Conservation (phyloP, 1,140 invertebrate genomes). For the Sarcophaga peregrina region DNA sequence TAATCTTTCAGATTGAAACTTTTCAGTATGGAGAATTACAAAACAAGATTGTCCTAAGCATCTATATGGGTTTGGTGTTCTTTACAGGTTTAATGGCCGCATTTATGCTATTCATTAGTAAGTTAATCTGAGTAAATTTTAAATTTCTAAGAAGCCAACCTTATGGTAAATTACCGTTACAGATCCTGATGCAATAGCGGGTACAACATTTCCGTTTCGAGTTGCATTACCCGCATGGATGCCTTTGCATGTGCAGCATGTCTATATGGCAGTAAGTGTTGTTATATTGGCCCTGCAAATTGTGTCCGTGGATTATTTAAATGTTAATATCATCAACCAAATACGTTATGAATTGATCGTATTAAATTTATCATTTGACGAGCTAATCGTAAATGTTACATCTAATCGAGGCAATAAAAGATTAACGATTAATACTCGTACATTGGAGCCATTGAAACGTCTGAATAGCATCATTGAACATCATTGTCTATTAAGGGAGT, state of each 20-base stretch:
- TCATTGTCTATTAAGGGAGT: conserved; percentile 54
- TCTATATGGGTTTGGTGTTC: conserved; percentile 52
- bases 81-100: conserved; percentile 47
- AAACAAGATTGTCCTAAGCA: conserved; percentile 51
- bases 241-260: conserved; percentile 46
- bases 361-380: conserved; percentile 54
- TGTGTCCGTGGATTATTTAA: conserved; percentile 54
- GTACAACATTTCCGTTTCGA: conserved; percentile 54
- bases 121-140: not conserved
- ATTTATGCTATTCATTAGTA: conserved; percentile 50
- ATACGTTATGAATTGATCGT: conserved; percentile 57
- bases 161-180: not conserved
- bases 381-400: conserved; percentile 37
- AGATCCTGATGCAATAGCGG: conserved; percentile 51
- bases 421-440: too few relatives aligned
- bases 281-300: conserved; percentile 49
- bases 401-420: not conserved
- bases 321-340: conserved; percentile 56
- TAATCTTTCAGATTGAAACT: conserved; percentile 44
- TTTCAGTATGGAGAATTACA: conserved; percentile 50
- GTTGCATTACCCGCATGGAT: conserved; percentile 50
- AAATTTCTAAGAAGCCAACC: not conserved
- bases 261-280: conserved; percentile 53
- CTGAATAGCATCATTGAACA: conserved; percentile 53
- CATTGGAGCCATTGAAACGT: not conserved